Conservation (phyloP, 2,797 vertebrate species). For the Enteromius unitaeniatus region DNA sequence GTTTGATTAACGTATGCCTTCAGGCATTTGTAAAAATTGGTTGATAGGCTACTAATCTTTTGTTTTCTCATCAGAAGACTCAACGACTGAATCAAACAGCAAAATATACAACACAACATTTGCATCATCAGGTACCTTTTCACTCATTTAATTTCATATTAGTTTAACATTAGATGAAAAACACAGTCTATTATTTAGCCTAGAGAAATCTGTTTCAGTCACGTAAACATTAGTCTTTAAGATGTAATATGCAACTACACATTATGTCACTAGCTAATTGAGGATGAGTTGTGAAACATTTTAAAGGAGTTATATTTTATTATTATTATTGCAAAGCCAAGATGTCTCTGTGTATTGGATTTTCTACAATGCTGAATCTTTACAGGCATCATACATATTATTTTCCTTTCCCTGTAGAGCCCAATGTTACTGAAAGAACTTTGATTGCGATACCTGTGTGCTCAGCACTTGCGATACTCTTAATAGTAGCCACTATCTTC, state of each 20-base stretch:
- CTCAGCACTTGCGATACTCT: slow-evolving; percentile 2
- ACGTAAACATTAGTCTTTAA: neutral
- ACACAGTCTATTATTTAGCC: neutral
- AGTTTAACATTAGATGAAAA: neutral
- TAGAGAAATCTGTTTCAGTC: neutral
- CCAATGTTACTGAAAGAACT: neutral
- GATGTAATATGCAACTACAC: neutral
- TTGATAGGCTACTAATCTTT: neutral
- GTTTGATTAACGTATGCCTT: neutral
- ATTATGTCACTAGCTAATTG: neutral
- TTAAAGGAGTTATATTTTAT: neutral
- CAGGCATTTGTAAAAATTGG: neutral
- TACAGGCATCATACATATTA: neutral
- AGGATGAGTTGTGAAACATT: neutral
- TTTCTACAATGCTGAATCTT: neutral
- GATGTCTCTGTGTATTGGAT: neutral
- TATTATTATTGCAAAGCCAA: neutral
- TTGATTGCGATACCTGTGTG: slow-evolving; percentile 15
- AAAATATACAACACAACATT: neutral
- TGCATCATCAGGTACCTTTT: slow-evolving; percentile 27
- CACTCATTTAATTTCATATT: neutral
- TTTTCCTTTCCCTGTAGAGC: neutral
- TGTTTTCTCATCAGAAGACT: slow-evolving; percentile 6
- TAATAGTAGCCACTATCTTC: slow-evolving; percentile 15
- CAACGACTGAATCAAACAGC: neutral